Conservation (phyloP, 2,888 invertebrate species). For the Erebia palarica region DNA sequence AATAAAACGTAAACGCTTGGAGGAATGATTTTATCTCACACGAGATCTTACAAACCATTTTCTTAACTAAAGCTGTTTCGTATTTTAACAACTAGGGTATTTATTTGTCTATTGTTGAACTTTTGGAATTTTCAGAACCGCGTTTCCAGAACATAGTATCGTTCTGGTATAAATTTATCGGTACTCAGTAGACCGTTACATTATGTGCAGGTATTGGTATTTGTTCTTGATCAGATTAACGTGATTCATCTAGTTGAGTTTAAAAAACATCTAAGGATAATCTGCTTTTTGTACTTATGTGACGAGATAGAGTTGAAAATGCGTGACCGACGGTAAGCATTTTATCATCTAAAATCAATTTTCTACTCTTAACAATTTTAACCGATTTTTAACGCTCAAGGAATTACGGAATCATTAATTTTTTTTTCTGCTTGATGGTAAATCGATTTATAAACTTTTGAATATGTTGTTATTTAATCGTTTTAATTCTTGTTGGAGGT, state of each 20-base stretch:
- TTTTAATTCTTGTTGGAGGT: constrained; percentile 18
- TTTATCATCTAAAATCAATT: constrained; percentile 6
- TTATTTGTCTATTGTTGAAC: too few species aligned
- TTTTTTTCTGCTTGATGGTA: background rate
- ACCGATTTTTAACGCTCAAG: constrained; percentile 13
- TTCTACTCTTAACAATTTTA: background rate
- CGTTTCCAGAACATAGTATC: too few species aligned
- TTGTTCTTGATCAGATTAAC: background rate
- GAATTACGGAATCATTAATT: constrained; percentile 14
- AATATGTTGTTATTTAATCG: constrained; percentile 21
- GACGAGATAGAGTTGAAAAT: background rate
- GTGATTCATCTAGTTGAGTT: background rate
- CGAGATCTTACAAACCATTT: too few species aligned
- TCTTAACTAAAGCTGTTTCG: too few species aligned
- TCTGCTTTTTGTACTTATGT: background rate
- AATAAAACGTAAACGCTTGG: background rate
- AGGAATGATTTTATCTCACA: too few species aligned
- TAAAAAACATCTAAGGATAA: background rate
- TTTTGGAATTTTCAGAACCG: too few species aligned
- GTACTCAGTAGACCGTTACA: too few species aligned
- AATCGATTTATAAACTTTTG: constrained; percentile 4
- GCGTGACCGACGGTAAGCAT: background rate
- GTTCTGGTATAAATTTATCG: too few species aligned
- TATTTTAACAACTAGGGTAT: too few species aligned
- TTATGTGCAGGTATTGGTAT: background rate